Percentiles rank a stretch among this genome's conserved stretches.
Conservation (phyloP, 1,140 invertebrate species). For the Aphaenogaster ashmeadi region DNA sequence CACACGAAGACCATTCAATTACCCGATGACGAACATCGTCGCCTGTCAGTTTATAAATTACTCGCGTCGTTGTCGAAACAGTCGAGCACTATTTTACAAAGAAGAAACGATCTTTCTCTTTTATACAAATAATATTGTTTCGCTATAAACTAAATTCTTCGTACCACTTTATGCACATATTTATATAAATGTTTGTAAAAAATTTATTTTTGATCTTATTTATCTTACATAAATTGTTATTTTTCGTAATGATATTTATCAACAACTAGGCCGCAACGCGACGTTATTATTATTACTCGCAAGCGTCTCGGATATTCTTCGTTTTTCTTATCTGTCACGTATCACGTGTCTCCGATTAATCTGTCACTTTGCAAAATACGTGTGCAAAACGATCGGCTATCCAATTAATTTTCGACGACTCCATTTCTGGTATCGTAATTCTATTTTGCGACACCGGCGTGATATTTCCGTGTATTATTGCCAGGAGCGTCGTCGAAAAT, state of each 20-base stretch:
- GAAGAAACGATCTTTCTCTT: background rate
- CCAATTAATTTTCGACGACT: conserved; percentile 51
- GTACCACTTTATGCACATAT: background rate
- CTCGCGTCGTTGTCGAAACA: conserved; percentile 7
- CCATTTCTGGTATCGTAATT: conserved; percentile 69
- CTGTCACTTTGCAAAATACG: conserved; percentile 48
- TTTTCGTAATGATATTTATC: background rate
- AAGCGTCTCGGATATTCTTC: conserved; percentile 32
- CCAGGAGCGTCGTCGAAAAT: conserved; percentile 58
- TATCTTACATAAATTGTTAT: background rate
- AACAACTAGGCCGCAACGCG: background rate
- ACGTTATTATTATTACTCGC: conserved; percentile 31
- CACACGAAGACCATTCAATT: conserved; percentile 82
- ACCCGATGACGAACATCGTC: conserved; percentile 72
- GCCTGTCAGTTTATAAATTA: conserved; percentile 64
- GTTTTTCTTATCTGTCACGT: conserved; percentile 47
- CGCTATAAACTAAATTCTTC: background rate
- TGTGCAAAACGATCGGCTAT: conserved; percentile 62
- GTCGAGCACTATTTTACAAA: background rate
- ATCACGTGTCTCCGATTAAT: conserved; percentile 50
- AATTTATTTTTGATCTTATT: background rate
- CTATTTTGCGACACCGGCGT: conserved; percentile 60
- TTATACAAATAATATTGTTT: background rate
- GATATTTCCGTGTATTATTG: conserved; percentile 71
- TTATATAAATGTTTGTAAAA: background rate